Percentiles rank a stretch among this genome's conserved stretches.
Conservation (phyloP, 2,113 vertebrate genomes). For the Malaclemys terrapin region DNA sequence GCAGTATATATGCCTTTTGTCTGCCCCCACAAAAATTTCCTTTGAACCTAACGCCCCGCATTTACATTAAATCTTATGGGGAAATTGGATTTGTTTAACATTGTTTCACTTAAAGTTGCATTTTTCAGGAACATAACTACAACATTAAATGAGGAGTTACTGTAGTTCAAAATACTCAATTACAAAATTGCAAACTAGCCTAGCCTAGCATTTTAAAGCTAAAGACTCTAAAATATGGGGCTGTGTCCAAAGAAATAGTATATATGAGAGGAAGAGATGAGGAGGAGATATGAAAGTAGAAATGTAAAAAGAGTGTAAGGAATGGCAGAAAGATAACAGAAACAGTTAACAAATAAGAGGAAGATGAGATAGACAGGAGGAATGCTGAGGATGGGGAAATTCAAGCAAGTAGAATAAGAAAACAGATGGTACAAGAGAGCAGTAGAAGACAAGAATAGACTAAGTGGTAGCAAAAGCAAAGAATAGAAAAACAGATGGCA, state of each 20-base stretch:
- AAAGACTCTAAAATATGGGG: not conserved
- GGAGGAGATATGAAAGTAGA: not conserved
- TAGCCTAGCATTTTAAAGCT: not conserved
- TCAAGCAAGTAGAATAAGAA: not conserved
- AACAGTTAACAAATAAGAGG: not conserved
- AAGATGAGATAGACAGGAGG: not conserved
- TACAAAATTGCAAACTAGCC: not conserved
- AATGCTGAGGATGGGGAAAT: not conserved
- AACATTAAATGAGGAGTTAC: too few relatives aligned
- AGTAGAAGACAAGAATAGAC: not conserved
- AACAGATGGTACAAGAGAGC: not conserved
- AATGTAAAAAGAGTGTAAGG: not conserved
- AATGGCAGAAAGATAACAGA: not conserved
- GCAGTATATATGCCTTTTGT: too few relatives aligned
- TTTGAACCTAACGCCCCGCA: too few relatives aligned
- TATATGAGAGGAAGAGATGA: not conserved
- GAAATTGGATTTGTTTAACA: too few relatives aligned
- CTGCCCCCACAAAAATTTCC: too few relatives aligned
- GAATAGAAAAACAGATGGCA: not conserved
- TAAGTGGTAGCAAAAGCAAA: not conserved
- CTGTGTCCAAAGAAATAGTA: not conserved
- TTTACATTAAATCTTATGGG: too few relatives aligned
- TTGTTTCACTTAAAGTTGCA: too few relatives aligned
- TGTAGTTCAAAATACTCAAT: not conserved
- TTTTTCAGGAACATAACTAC: too few relatives aligned